Percentiles rank a stretch among this genome's conserved stretches.
These are phyloP conservation scores for Gryllus longicercus DNA, from an alignment of 2,888 invertebrate genomes.

Conservation along the genomic window DNA sequence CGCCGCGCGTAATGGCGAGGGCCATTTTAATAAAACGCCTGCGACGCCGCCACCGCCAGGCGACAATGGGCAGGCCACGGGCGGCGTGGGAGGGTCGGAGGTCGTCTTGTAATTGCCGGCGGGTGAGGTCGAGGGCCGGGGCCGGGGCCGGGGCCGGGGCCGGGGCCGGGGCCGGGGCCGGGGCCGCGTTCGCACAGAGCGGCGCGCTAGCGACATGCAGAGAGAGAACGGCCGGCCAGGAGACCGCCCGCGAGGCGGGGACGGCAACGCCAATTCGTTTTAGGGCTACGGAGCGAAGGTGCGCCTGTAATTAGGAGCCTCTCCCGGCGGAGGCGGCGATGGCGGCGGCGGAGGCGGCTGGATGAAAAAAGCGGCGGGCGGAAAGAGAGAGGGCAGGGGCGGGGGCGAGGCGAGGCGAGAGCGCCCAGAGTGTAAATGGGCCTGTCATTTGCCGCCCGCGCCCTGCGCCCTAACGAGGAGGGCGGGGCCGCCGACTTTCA, in stretches of 20 bases:
- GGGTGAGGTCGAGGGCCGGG: too few relatives aligned
- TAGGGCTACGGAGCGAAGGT: not conserved
- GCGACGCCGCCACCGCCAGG: not conserved
- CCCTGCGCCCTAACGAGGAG: conserved; percentile 17
- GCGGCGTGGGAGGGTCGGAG: too few relatives aligned
- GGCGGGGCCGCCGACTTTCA: not conserved
- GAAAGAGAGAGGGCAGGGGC: not conserved
- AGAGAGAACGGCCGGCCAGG: too few relatives aligned
- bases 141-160: too few relatives aligned
- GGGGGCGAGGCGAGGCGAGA: not conserved
- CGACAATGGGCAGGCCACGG: not conserved
- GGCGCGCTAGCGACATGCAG: too few relatives aligned
- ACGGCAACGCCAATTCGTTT: not conserved
- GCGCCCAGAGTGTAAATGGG: conserved; percentile 27
- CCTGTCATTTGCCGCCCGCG: conserved; percentile 29
- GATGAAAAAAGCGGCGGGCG: not conserved
- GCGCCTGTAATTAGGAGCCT: not conserved
- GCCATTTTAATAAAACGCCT: conserved; percentile 7
- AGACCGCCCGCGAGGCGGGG: not conserved
- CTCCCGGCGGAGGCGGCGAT: not conserved
- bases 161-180: too few relatives aligned
- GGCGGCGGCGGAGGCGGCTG: not conserved
- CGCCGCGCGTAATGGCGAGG: not conserved
- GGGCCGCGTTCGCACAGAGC: too few relatives aligned
- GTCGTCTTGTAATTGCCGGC: conserved; percentile 6